Conservation (phyloP, 2,113 vertebrate species). For the Gambusia affinis region DNA sequence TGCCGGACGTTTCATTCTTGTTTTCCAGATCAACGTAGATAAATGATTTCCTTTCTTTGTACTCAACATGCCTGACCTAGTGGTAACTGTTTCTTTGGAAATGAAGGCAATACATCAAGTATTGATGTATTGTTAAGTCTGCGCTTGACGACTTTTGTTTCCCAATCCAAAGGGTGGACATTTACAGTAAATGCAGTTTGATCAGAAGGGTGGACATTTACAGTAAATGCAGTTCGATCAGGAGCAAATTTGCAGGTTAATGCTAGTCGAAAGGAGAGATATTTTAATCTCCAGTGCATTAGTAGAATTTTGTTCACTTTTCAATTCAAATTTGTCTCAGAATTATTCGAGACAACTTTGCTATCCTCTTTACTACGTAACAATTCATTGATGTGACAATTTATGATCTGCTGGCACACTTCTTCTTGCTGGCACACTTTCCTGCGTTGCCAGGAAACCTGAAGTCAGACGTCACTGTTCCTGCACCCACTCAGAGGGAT, state of each 20-base stretch:
- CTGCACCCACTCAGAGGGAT: not conserved
- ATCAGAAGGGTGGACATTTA: not conserved
- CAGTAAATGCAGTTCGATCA: not conserved
- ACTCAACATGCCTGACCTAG: not conserved
- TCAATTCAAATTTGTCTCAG: too few species aligned
- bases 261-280: too few species aligned
- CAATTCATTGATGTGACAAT: not conserved
- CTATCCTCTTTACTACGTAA: not conserved
- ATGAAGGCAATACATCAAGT: not conserved
- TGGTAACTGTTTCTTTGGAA: not conserved
- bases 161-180: not conserved
- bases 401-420: not conserved
- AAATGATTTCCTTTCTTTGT: not conserved
- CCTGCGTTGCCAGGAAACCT: not conserved
- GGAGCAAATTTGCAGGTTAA: too few species aligned
- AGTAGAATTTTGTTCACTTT: too few species aligned
- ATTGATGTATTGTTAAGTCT: fast-evolving
- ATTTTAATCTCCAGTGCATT: too few species aligned
- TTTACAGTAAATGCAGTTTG: not conserved
- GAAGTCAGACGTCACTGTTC: slow-evolving; percentile 23
- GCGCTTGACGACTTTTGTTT: not conserved
- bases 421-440: not conserved
- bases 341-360: not conserved
- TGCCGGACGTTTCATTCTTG: not conserved
- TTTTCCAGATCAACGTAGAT: not conserved